phyloP scores from a whole-genome alignment of 1,140 invertebrate species.

The Zelostemma sp. region DNA sequence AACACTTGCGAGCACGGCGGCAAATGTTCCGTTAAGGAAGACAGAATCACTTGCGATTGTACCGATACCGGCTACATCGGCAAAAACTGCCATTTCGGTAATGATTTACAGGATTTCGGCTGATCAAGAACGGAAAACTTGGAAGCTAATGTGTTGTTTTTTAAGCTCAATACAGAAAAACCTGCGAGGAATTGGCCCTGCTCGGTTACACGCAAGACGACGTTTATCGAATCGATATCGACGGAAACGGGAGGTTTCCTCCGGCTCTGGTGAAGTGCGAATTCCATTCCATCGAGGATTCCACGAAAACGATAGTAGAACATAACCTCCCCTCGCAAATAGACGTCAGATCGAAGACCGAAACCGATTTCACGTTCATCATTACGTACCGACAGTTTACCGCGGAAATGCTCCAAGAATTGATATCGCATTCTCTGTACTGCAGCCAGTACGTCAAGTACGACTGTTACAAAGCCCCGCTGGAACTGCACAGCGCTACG shows the following conservation, averaged over 20 bases:
- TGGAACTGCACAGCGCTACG: slow-evolving; percentile 89
- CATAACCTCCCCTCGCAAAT: slow-evolving; percentile 93
- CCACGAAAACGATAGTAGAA: slow-evolving; percentile 91
- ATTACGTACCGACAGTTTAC: slow-evolving; percentile 91
- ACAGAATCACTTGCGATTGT: slow-evolving; percentile 89
- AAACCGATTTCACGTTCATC: slow-evolving; percentile 84
- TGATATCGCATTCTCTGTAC: slow-evolving; percentile 89
- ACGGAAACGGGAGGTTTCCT: slow-evolving; percentile 91
- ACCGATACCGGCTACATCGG: slow-evolving; percentile 88
- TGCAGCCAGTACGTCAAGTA: slow-evolving; percentile 93
- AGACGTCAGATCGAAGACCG: slow-evolving; percentile 81
- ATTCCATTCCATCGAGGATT: slow-evolving; percentile 87
- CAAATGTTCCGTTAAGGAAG: slow-evolving; percentile 89
- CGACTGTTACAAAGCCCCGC: slow-evolving; percentile 88
- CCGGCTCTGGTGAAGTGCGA: slow-evolving; percentile 92
- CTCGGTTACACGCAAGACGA: slow-evolving; percentile 88
- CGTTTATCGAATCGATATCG: slow-evolving; percentile 92
- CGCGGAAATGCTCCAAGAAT: slow-evolving; percentile 88
- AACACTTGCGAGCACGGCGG: slow-evolving; percentile 93
- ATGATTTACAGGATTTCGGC: no score
- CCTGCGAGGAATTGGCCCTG: slow-evolving; percentile 91
- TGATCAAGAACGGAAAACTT: slow-evolving; percentile 6
- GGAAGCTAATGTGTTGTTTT: slow-evolving; percentile 2
- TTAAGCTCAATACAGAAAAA: slow-evolving; percentile 85
- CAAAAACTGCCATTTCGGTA: slow-evolving; percentile 93